These are phyloP conservation scores for Meleagris gallopavo DNA, from an alignment of 2,113 vertebrate genomes.

Conservation along the genomic window DNA sequence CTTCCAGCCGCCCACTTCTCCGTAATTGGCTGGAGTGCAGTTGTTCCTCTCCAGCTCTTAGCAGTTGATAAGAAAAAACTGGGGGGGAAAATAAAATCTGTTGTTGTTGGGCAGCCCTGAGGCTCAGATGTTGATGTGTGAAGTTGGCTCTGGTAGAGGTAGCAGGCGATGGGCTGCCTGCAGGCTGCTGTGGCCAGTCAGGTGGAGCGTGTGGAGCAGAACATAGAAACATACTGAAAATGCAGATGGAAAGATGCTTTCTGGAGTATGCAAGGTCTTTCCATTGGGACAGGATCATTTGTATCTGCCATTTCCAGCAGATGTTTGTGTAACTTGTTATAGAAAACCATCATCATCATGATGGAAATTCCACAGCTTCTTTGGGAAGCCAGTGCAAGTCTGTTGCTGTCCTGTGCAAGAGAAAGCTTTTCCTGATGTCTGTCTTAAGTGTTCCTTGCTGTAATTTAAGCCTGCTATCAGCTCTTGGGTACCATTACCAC, in stretches of 20 bases:
- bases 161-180: background rate
- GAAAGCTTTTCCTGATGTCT: background rate
- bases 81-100: background rate
- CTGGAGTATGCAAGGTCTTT: background rate
- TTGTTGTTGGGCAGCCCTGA: background rate
- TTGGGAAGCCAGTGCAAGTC: background rate
- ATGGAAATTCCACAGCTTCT: background rate
- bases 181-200: background rate
- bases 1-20: slow-evolving; percentile 13
- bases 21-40: background rate
- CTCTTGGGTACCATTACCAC: background rate
- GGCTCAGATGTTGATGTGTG: background rate
- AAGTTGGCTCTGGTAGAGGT: background rate
- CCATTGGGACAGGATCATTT: background rate
- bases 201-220: background rate
- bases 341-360: background rate
- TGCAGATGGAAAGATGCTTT: background rate
- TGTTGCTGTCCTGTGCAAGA: background rate
- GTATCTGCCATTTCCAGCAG: background rate
- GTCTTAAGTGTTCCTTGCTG: background rate
- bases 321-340: background rate
- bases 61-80: background rate
- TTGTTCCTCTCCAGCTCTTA: slow-evolving; percentile 25
- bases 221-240: background rate
- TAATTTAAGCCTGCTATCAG: slow-evolving; percentile 17